Conservation (phyloP, 1,140 invertebrate species). For the Papilio glaucus region DNA sequence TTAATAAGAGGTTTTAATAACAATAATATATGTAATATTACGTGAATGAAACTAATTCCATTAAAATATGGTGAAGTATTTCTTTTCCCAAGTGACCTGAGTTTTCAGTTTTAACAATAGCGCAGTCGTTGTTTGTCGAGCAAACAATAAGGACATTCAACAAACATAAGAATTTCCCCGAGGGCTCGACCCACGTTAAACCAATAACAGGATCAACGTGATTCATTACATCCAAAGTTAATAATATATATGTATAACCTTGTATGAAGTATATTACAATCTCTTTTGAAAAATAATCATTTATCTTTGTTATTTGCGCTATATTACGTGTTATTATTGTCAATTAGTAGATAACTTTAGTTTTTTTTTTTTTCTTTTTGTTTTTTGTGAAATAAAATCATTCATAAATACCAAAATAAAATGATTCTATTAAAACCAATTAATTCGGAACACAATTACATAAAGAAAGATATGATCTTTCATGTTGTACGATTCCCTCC, state of each 20-base stretch:
- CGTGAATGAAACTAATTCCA: neutral
- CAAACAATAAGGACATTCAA: slow-evolving; percentile 28
- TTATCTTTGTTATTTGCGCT: too few species aligned
- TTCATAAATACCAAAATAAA: too few species aligned
- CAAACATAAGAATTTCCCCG: slow-evolving; percentile 14
- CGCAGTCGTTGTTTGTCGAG: slow-evolving; percentile 6
- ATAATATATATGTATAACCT: slow-evolving; percentile 23
- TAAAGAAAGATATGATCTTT: too few species aligned
- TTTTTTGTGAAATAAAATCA: too few species aligned
- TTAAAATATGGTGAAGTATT: neutral
- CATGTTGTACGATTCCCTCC: too few species aligned
- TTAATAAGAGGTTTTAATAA: too few species aligned
- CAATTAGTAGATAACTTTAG: too few species aligned
- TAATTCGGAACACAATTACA: too few species aligned
- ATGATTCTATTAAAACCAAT: too few species aligned
- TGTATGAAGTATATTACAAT: neutral
- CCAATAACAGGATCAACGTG: neutral
- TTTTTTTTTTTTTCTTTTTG: too few species aligned
- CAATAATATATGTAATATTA: neutral
- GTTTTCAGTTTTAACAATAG: slow-evolving; percentile 11
- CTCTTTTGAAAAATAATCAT: neutral
- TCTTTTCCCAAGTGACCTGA: neutral
- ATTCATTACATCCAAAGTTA: slow-evolving; percentile 22
- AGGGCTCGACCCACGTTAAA: slow-evolving; percentile 9
- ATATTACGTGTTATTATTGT: too few species aligned